Evolutionary conservation across 2,888 invertebrate genomes (phyloP).

Genomic region (Gandaritis pyraliata): DNA sequence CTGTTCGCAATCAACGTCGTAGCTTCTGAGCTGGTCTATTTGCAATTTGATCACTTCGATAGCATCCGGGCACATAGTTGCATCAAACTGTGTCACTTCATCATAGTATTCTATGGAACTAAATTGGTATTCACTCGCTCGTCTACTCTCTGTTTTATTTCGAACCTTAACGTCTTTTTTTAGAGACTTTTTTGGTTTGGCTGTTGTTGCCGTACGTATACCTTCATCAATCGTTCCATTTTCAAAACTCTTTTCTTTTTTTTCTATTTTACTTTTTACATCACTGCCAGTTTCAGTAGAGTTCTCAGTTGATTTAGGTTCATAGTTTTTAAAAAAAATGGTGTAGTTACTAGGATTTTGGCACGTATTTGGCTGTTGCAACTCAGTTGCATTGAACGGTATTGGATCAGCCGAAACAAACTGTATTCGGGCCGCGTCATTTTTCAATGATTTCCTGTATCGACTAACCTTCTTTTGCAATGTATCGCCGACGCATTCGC

Average conservation of each 20-base stretch:
- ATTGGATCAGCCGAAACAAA: constrained; percentile 60
- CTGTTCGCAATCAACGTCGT: constrained; percentile 66
- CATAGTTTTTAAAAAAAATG: constrained; percentile 12
- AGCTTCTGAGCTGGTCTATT: constrained; percentile 58
- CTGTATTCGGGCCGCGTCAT: constrained; percentile 57
- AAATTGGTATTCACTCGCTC: constrained; percentile 65
- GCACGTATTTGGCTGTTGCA: constrained; percentile 42
- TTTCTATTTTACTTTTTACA: not conserved
- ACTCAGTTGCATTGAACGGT: constrained; percentile 48
- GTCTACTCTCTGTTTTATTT: constrained; percentile 45
- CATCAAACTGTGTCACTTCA: constrained; percentile 55
- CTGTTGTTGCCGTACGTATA: constrained; percentile 38
- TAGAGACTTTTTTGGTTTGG: constrained; percentile 21
- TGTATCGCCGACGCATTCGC: constrained; percentile 52
- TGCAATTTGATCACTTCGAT: constrained; percentile 60
- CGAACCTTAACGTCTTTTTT: constrained; percentile 21
- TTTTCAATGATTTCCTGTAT: constrained; percentile 55
- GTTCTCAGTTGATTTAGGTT: constrained; percentile 11
- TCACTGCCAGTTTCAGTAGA: constrained; percentile 1
- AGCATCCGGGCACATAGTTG: constrained; percentile 50
- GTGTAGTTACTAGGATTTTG: constrained; percentile 28
- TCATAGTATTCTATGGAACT: constrained; percentile 73
- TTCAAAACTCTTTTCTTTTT: constrained; percentile 6
- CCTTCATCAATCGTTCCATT: constrained; percentile 12
- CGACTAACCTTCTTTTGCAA: constrained; percentile 52